Base-by-base conservation (phyloP, 2,888 invertebrate species). In the Hydraecia micacea region DNA sequence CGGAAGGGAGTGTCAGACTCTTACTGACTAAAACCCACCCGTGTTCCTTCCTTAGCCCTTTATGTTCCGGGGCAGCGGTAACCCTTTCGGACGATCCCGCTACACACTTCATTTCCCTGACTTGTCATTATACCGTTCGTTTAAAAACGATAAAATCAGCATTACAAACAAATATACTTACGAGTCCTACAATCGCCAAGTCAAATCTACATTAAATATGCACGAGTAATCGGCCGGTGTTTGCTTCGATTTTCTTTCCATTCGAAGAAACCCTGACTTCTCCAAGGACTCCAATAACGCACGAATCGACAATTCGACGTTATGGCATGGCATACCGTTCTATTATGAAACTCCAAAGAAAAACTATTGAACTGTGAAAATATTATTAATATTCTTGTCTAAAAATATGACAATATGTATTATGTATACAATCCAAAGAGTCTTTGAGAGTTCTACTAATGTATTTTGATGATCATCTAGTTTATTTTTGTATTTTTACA, bases 221-320 rank as follows among this genome's bases (percentile, higher is more conserved):
- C 36, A 83, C 13, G 39, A 82, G 65, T 52, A 49, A 58, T 75
- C 39, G 39, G 36, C 21, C 9, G 52, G 52, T 66, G 28, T 46
- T 71, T 67, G 36, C 25, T 74, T 73, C 66, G 70, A 83, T 78
- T 83, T 80, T 79, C 71, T 66, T 78, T 70, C 58, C 46, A 79
- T 79, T 70, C 42, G 32, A 55, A 32, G 58, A 58, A 68, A 66
- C 87, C 87, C 80, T 81, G 85, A 52, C 63, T 72, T 32, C 58
- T 66, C 18, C 81, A 87, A 88, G 80, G 87, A 69, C 78, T 75
- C 21, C 25, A 70, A 78, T 83, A 80, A 62, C 66, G 63, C 74
- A 72, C 67, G 73, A 60, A 69, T 18, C 28, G 65, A 55, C 69
- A 60, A 73, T 70, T 32, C 52, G n/a, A 71, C 46, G 52, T 75